A percentile compares a stretch with the other conserved stretches of the same genome.
Evolutionary conservation across 2,888 invertebrate genomes (phyloP).

Genomic region (Drosophila pseudotakahashii): DNA sequence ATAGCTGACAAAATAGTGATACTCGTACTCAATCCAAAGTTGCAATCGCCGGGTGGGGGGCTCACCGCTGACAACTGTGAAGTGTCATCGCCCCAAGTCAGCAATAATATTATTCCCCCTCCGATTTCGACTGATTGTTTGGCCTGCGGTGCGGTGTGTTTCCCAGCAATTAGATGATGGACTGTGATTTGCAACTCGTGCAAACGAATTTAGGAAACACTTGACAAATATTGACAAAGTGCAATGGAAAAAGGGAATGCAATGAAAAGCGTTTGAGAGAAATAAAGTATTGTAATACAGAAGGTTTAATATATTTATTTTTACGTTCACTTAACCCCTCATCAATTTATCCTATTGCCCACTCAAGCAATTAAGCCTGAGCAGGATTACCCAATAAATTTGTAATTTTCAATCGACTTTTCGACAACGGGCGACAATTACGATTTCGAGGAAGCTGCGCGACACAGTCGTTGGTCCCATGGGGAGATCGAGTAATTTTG

Average conservation of each 20-base stretch:
- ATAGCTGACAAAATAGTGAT: conserved; percentile 12
- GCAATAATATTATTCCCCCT: conserved; percentile 60
- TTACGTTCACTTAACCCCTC: not conserved
- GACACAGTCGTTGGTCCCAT: conserved; percentile 4
- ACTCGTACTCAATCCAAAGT: conserved; percentile 34
- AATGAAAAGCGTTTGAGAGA: not conserved
- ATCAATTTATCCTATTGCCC: not conserved
- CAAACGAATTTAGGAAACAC: conserved; percentile 52
- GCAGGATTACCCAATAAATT: conserved; percentile 20
- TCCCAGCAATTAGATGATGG: conserved; percentile 64
- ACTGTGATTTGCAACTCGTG: conserved; percentile 59
- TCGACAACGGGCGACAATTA: conserved; percentile 24
- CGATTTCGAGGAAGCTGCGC: conserved; percentile 23
- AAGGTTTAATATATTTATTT: too few species aligned
- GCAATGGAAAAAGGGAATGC: conserved; percentile 17
- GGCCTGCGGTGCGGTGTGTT: conserved; percentile 48
- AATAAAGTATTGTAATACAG: too few species aligned
- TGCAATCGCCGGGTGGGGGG: conserved; percentile 35
- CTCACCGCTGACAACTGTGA: conserved; percentile 46
- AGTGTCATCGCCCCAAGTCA: conserved; percentile 68
- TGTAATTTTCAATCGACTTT: conserved; percentile 29
- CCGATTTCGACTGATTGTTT: conserved; percentile 54
- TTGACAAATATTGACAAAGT: conserved; percentile 49
- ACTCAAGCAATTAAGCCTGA: conserved; percentile 11
- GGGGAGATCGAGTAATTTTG: conserved; percentile 52